phyloP scores from a whole-genome alignment of 2,113 vertebrate genomes.

The Rhea americana region DNA sequence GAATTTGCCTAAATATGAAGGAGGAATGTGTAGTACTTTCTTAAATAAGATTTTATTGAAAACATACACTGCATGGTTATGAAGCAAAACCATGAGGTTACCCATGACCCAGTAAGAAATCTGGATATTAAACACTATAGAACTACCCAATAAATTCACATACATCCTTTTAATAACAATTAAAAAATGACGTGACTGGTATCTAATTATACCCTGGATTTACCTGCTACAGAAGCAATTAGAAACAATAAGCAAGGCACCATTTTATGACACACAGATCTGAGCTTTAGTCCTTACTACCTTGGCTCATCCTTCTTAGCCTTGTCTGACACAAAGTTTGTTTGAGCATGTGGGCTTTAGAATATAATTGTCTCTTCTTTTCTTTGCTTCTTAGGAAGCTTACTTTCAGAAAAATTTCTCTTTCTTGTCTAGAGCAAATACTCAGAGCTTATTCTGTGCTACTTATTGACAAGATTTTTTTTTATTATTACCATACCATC shows the following conservation, averaged over 20 bases:
- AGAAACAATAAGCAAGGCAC: neutral
- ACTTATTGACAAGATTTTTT: neutral
- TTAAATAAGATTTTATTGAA: conserved; percentile 53
- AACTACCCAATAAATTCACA: neutral
- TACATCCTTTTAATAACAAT: neutral
- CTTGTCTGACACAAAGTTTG: neutral
- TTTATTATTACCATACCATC: neutral
- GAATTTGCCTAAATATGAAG: conserved; percentile 58
- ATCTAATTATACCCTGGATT: neutral
- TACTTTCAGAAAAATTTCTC: neutral
- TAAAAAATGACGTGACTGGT: neutral
- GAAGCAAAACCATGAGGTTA: neutral
- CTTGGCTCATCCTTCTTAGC: neutral
- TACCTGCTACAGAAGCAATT: neutral
- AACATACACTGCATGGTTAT: neutral
- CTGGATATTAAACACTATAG: conserved; percentile 3
- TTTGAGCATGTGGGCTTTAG: neutral
- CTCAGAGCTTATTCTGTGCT: neutral
- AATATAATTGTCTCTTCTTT: neutral
- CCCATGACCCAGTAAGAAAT: conserved; percentile 20
- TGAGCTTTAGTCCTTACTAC: neutral
- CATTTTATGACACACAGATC: neutral
- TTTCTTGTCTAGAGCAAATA: neutral
- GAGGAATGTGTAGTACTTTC: conserved; percentile 50
- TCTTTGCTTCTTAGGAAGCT: neutral